Base-by-base conservation (phyloP, 2,797 vertebrate species). In the Todus mexicanus region DNA sequence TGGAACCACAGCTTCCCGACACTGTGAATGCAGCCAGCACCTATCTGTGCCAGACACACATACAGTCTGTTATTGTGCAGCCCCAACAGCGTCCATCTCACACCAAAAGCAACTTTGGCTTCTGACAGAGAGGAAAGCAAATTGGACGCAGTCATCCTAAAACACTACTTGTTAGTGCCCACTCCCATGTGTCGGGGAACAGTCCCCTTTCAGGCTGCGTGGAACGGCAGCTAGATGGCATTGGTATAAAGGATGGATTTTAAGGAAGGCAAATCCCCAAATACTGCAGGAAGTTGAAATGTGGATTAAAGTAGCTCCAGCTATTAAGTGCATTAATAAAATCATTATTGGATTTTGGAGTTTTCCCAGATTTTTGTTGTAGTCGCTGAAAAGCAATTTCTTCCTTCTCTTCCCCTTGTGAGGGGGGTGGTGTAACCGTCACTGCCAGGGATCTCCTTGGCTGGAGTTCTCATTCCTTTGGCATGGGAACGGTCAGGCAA, bases 341-440 rank as follows among this genome's bases (percentile, higher is more conserved):
- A 90, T 35, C 35, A 50, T 7, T 61, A 22, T 47, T 54, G 47
- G 23, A 48, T 23, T 75, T 72, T 54, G 18, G 35, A 48, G 47
- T n/a, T n/a, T n/a, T n/a, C n/a, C n/a, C n/a, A n/a, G 59, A 22
- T 16, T 74, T 77, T 53, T 91, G 37, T 25, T 60, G 54, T 11
- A 48, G 54, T 33, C 91, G 60, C 50, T n/a, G 31, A 16, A 69
- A 66, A 83, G 47, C 9, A 11, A 17, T 22, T 80, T 74, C 35
- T 70, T 63, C 60, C 35, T 45, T 37, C n/a, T 38, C 18, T 66
- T 53, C 35, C 16, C 7, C 33, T 64, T 40, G 69, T 53, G 60
- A 51, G 4, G 0, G 0, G 22, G 23, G 57, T 13, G 76, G 15
- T 1, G 4, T 4, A 59, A 48, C 21, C 6, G 4, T 15, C 40